These are phyloP conservation scores for Hypsibius dujardini DNA, from an alignment of 1,140 invertebrate genomes.

Conservation along the genomic window DNA sequence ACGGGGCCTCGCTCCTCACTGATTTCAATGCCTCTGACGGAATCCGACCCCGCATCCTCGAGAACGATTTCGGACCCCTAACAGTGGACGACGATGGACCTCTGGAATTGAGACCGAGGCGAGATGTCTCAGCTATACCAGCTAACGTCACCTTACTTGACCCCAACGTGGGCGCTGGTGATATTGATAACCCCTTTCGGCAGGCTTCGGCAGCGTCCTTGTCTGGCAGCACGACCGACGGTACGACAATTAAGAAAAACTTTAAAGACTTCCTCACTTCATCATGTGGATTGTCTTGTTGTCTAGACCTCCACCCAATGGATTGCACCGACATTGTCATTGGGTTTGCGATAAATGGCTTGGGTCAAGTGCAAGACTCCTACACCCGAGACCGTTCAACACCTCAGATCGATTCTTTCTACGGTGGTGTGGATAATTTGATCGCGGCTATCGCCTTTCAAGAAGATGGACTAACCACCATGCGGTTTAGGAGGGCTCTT, in stretches of 20 bases:
- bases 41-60: neutral
- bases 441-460: constrained; percentile 72
- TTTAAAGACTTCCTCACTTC: neutral
- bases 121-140: neutral
- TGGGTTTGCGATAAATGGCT: constrained; percentile 56
- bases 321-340: constrained; percentile 87
- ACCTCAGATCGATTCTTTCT: constrained; percentile 61
- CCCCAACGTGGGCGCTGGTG: too few species aligned
- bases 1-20: neutral
- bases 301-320: constrained; percentile 52
- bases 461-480: constrained; percentile 64
- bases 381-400: constrained; percentile 79
- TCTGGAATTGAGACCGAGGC: neutral
- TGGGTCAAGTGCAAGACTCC: constrained; percentile 65
- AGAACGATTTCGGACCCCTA: too few species aligned
- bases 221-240: neutral
- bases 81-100: neutral
- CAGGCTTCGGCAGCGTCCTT: neutral
- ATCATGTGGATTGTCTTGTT: neutral
- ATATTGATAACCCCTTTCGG: too few species aligned
- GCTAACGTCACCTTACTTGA: neutral
- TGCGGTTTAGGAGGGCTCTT: constrained; percentile 68
- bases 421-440: constrained; percentile 69
- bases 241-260: neutral
- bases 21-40: neutral